These are phyloP conservation scores for Sebastes nivosus DNA, from an alignment of 2,797 vertebrate genomes.

Conservation along the genomic window DNA sequence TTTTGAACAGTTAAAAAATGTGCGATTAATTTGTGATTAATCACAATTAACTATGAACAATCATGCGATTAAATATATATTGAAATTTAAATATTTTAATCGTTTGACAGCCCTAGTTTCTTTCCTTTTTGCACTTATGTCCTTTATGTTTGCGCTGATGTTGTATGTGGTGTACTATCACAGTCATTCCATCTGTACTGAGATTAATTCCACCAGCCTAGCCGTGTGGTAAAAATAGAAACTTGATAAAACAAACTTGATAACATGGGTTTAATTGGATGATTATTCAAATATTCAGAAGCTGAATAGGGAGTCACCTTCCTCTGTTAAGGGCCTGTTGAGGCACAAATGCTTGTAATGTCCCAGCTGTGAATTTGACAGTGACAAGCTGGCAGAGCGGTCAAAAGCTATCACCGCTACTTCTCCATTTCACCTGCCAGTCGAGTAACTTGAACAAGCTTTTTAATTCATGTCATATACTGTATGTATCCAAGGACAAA, in stretches of 20 bases:
- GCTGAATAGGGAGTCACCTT: conserved; percentile 12
- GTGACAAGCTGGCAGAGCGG: neutral
- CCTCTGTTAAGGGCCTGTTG: conserved; percentile 18
- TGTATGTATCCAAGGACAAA: neutral
- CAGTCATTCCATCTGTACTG: neutral
- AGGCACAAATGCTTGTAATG: conserved; percentile 8
- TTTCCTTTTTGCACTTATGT: neutral
- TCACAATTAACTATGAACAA: too few species aligned
- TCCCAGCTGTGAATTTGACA: conserved; percentile 20
- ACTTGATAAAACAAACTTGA: neutral
- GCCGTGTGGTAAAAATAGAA: neutral
- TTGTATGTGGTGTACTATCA: neutral
- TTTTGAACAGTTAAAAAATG: neutral
- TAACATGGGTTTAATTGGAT: neutral
- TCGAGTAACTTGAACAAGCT: neutral
- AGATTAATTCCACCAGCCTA: neutral
- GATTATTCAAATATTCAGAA: conserved; percentile 22
- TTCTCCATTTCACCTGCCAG: neutral
- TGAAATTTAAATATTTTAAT: neutral
- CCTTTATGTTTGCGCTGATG: neutral
- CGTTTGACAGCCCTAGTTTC: neutral
- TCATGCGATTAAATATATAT: too few species aligned
- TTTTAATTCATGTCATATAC: neutral
- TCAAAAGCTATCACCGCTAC: neutral
- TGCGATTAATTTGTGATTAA: neutral